A percentile compares a stretch with the other conserved stretches of the same genome.
Evolutionary conservation across 92 coral and sea anemone genomes (phyloP).

Genomic region (Phenganax marumi): DNA sequence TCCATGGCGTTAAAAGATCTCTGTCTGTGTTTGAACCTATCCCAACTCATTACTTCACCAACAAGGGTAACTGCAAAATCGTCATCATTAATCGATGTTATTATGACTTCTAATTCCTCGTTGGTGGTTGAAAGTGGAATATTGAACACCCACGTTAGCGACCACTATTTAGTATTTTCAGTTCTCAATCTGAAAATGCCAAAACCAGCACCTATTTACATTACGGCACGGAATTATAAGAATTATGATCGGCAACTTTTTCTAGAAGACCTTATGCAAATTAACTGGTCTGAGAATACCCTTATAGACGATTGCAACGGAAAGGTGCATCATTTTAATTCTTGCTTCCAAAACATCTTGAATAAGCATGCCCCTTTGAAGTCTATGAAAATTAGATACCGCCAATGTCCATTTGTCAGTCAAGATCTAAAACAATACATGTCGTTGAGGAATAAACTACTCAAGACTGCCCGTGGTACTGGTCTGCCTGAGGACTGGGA

Average conservation of each 20-base stretch:
- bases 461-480: slow-evolving; percentile 29
- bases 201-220: not conserved
- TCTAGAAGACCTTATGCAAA: not conserved
- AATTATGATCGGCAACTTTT: not conserved
- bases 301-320: slow-evolving; percentile 30
- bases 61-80: too few species aligned
- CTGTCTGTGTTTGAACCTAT: too few species aligned
- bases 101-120: slow-evolving; percentile 6
- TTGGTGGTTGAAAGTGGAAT: slow-evolving; percentile 9
- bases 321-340: slow-evolving; percentile 40
- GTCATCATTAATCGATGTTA: not conserved
- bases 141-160: not conserved
- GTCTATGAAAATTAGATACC: slow-evolving; percentile 37
- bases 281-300: slow-evolving; percentile 24
- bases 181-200: not conserved
- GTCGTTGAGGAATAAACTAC: slow-evolving; percentile 22
- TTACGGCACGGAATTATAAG: slow-evolving; percentile 1
- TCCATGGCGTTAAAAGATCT: too few species aligned
- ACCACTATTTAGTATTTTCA: not conserved
- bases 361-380: slow-evolving; percentile 37
- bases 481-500: slow-evolving; percentile 32
- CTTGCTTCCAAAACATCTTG: slow-evolving; percentile 1
- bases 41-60: too few species aligned
- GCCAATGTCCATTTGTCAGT: too few species aligned
- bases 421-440: not conserved